Percentiles rank a stretch among this genome's conserved stretches.
phyloP scores from a whole-genome alignment of 92 coral and sea anemone genomes.

The Phenganax marumi region DNA sequence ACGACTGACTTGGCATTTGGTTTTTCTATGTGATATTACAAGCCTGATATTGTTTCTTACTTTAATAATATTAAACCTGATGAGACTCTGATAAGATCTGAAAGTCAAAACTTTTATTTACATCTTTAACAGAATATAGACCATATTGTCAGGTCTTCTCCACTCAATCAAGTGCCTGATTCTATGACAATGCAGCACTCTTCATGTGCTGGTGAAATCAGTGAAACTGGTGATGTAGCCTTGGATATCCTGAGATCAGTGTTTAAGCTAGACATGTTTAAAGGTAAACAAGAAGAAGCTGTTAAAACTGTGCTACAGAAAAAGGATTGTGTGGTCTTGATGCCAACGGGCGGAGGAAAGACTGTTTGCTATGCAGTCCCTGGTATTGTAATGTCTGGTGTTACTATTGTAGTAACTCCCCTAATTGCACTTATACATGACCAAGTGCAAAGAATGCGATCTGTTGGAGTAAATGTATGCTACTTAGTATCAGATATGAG shows the following conservation, averaged over 20 bases:
- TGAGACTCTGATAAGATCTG: too few species aligned
- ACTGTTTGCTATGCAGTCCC: conserved; percentile 7
- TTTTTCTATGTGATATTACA: too few species aligned
- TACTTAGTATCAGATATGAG: conserved; percentile 20
- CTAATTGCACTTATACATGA: background rate
- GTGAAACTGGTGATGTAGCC: conserved; percentile 25
- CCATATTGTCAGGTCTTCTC: background rate
- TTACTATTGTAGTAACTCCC: conserved; percentile 11
- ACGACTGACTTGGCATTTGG: too few species aligned
- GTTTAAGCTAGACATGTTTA: background rate
- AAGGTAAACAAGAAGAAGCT: conserved; percentile 20
- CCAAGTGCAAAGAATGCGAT: background rate
- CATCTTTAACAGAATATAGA: background rate
- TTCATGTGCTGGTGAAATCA: background rate
- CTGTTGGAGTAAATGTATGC: background rate
- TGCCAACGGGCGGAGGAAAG: conserved; percentile 24
- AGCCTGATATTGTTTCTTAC: too few species aligned
- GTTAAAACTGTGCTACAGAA: conserved; percentile 11
- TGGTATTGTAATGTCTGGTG: conserved; percentile 4
- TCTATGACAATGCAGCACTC: background rate
- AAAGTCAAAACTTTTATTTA: background rate
- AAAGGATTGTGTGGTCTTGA: conserved; percentile 17
- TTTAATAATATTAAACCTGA: too few species aligned
- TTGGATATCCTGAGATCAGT: conserved; percentile 7
- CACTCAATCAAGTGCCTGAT: background rate